Percentiles rank a stretch among this genome's conserved stretches.
Conservation (phyloP, 2,797 vertebrate genomes). For the Oreochromis mossambicus region DNA sequence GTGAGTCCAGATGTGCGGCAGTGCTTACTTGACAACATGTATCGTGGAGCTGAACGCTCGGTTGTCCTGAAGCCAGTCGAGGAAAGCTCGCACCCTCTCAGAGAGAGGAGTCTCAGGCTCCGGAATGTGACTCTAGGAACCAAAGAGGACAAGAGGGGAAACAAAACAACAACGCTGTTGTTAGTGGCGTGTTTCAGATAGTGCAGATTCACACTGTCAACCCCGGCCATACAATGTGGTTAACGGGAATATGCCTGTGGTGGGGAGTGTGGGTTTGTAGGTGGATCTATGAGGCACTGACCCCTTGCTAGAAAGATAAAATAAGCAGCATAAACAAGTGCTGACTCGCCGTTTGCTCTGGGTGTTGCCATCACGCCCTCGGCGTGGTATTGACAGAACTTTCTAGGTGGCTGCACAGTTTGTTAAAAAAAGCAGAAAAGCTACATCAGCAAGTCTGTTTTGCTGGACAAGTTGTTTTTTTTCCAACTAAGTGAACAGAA, state of each 20-base stretch:
- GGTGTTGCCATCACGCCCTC: slow-evolving; percentile 2
- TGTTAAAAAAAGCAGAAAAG: slow-evolving; percentile 1
- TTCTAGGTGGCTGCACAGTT: slow-evolving; percentile 4
- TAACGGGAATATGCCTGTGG: slow-evolving; percentile 11
- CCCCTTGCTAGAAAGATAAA: slow-evolving; percentile 20
- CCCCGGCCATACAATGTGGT: background rate
- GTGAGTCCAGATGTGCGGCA: slow-evolving; percentile 3
- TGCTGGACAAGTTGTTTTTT: slow-evolving; percentile 4
- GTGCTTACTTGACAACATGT: slow-evolving; percentile 89
- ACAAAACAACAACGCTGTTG: slow-evolving; percentile 17
- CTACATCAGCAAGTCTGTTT: slow-evolving; percentile 28
- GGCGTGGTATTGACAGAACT: background rate
- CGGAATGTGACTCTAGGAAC: slow-evolving; percentile 84
- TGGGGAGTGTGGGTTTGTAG: background rate
- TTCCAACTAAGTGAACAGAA: background rate
- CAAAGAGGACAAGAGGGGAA: background rate
- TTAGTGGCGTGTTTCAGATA: background rate
- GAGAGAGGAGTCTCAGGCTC: slow-evolving; percentile 86
- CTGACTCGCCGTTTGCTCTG: slow-evolving; percentile 20
- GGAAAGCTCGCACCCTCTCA: slow-evolving; percentile 84
- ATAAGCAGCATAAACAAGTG: slow-evolving; percentile 22
- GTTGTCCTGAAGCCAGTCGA: slow-evolving; percentile 91
- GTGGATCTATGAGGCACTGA: background rate
- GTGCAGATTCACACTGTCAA: background rate
- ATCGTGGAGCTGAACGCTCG: slow-evolving; percentile 83